Percentiles rank a stretch among this genome's conserved stretches.
phyloP scores from a whole-genome alignment of 2,113 vertebrate species.

The Tretioscincus oriximinensis region DNA sequence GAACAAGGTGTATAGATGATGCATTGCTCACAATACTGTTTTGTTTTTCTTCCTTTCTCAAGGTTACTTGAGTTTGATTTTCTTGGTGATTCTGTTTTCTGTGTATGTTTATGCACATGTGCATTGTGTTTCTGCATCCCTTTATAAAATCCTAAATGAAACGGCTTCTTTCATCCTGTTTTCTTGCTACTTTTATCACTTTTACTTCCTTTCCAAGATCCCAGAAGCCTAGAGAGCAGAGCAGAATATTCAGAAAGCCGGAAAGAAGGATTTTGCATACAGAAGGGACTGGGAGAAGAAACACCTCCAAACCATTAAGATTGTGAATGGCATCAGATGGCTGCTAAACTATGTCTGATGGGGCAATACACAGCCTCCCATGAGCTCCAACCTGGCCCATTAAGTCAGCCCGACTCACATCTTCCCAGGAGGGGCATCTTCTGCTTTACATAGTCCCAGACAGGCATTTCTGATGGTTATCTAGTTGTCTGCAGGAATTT shows the following conservation, averaged over 20 bases:
- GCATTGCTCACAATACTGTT: no score
- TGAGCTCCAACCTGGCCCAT: not conserved
- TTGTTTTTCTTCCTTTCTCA: no score
- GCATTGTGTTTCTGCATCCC: not conserved
- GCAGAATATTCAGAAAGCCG: conserved; percentile 17
- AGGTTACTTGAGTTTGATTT: no score
- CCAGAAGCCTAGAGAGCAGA: not conserved
- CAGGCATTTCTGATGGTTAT: conserved; percentile 1
- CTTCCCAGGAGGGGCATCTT: not conserved
- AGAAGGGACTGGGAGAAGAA: not conserved
- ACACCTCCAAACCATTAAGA: conserved; percentile 6
- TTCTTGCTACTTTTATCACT: no score
- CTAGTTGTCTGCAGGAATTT: conserved; percentile 12
- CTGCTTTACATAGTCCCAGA: not conserved
- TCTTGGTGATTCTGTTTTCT: not conserved
- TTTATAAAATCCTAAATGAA: no score
- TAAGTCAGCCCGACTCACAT: not conserved
- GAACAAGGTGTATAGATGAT: no score
- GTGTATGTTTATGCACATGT: not conserved
- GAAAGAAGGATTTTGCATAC: conserved; percentile 34
- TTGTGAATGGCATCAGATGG: conserved; percentile 25
- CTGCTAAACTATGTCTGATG: conserved; percentile 39
- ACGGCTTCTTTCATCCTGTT: no score
- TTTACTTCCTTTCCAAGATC: no score
- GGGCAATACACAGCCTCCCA: conserved; percentile 42